phyloP scores from a whole-genome alignment of 2,888 invertebrate species.

The Drosophila fulvimacula region DNA sequence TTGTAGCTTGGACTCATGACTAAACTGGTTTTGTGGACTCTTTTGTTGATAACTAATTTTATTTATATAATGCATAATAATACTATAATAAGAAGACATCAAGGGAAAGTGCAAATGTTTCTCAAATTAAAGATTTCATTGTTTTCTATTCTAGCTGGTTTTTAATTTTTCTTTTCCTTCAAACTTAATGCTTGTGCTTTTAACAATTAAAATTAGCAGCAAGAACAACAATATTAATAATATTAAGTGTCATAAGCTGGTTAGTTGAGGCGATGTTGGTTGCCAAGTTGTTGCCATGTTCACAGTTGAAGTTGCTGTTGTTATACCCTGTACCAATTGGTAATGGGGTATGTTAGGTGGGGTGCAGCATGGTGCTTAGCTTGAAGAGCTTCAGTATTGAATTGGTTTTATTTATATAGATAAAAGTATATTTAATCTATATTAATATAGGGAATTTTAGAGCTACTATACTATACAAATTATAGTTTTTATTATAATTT shows the following conservation, averaged over 20 bases:
- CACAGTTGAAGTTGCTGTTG: constrained; percentile 18
- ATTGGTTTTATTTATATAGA: background rate
- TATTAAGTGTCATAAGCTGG: constrained; percentile 47
- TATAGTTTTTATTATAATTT: too few relatives aligned
- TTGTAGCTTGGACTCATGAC: background rate
- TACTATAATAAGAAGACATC: background rate
- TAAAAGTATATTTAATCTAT: background rate
- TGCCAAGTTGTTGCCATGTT: constrained; percentile 45
- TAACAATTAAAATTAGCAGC: constrained; percentile 40
- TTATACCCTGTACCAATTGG: background rate
- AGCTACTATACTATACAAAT: too few relatives aligned
- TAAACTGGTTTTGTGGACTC: constrained; percentile 14
- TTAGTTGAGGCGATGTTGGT: constrained; percentile 38
- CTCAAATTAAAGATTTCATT: background rate
- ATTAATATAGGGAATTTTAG: background rate
- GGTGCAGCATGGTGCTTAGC: fast-evolving
- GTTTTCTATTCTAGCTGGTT: constrained; percentile 23
- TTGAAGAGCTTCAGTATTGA: background rate
- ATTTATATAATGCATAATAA: constrained; percentile 2
- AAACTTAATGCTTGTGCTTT: constrained; percentile 31
- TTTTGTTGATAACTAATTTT: constrained; percentile 3
- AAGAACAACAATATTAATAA: constrained; percentile 18
- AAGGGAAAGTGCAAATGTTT: constrained; percentile 23
- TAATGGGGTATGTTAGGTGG: background rate
- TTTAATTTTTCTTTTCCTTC: background rate